These are phyloP conservation scores for Gymnothorax javanicus DNA, from an alignment of 2,797 vertebrate genomes.

Conservation along the genomic window DNA sequence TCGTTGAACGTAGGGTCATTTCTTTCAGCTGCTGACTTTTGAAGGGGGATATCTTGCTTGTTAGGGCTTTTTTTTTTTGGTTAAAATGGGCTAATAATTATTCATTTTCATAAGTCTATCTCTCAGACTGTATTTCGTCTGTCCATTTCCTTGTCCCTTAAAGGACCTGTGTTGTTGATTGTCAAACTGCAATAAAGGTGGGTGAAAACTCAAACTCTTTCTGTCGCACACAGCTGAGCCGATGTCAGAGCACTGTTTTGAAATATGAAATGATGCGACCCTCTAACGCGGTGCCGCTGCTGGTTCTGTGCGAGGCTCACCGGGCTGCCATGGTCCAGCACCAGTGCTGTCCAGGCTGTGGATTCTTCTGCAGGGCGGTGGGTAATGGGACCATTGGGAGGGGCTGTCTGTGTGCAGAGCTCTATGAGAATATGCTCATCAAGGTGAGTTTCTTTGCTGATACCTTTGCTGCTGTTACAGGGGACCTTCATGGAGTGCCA, in stretches of 20 bases:
- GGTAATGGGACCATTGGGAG: conserved; percentile 55
- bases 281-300: conserved; percentile 87
- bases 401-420: not conserved
- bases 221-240: conserved; percentile 76
- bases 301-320: conserved; percentile 95
- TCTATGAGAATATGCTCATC: not conserved
- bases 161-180: too few species aligned
- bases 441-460: not conserved
- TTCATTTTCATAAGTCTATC: not conserved
- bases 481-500: conserved; percentile 96
- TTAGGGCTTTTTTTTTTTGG: too few species aligned
- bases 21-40: too few species aligned
- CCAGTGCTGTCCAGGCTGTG: conserved; percentile 96
- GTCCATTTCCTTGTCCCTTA: too few species aligned
- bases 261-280: conserved; percentile 97
- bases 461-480: conserved; percentile 59
- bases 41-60: too few species aligned
- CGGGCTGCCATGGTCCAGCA: conserved; percentile 96
- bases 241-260: conserved; percentile 85
- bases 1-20: too few species aligned
- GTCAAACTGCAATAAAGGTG: too few species aligned
- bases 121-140: not conserved
- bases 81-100: not conserved
- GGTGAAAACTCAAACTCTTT: not conserved
- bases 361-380: conserved; percentile 91